Base-by-base conservation (phyloP, 2,797 vertebrate genomes). In the Anolis apletophallus region DNA sequence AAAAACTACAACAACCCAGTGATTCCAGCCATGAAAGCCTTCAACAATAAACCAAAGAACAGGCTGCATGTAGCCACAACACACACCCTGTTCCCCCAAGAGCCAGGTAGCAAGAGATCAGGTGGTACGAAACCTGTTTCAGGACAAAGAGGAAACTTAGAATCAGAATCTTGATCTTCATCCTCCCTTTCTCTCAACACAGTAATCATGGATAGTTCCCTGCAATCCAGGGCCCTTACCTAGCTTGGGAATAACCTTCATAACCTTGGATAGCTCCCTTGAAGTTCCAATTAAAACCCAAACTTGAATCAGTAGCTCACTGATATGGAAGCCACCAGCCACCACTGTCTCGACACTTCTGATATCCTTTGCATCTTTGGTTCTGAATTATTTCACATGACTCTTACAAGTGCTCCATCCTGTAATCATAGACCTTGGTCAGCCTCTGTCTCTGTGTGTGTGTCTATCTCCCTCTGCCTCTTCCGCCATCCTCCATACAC, bases 351-450 rank as follows among this genome's bases (percentile, higher is more conserved):
- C 59, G 16, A 29, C 32, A 32, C 23, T 1, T 32, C 61, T 81
- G 50, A 26, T 17, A 40, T 73, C 32, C n/a, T 54, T 67, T 10
- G 21, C 14, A 13, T 55, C 57, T 83, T 79, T 79, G 76, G 17
- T 84, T 79, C 81, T 79, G 67, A 36, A 14, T 26, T 87, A 68
- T 36, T 80, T 54, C 71, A 64, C 67, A 78, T 32, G 46, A 12
- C 55, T 84, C 75, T 80, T 54, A 68, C n/a, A 55, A 79, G 64
- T 79, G 40, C 55, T 72, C 26, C 17, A 52, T 73, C 75, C 54
- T 73, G n/a, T 26, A 72, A 61, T 61, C 74, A 83, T 17, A 78
- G 19, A 52, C 55, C 55, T 73, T 55, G 59, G 61, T 46, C 29
- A 21, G n/a, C 26, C 12, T 61, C 17, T 34, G 5, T 79, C 55